These are phyloP conservation scores for Agriopis leucophaearia DNA, from an alignment of 2,888 invertebrate genomes.

Conservation along the genomic window DNA sequence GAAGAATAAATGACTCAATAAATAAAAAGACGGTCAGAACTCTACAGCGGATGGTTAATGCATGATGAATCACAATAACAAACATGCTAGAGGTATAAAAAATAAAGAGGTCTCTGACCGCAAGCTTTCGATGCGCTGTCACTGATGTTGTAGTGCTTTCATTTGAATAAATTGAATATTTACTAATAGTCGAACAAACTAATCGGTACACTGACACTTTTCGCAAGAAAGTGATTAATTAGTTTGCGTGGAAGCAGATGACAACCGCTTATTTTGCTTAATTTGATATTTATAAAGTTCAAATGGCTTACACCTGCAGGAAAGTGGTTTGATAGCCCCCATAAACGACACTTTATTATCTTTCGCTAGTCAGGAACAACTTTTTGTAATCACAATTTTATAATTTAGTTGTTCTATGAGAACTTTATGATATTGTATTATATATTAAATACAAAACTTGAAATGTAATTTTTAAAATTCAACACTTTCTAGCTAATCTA, in stretches of 20 bases:
- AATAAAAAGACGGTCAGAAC: slow-evolving; percentile 45
- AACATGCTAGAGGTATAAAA: slow-evolving; percentile 47
- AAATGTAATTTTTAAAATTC: too few species aligned
- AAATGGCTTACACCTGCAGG: slow-evolving; percentile 36
- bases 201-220: slow-evolving; percentile 41
- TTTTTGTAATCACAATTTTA: neutral
- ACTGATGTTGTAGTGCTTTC: slow-evolving; percentile 46
- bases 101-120: slow-evolving; percentile 56
- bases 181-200: slow-evolving; percentile 33
- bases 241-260: slow-evolving; percentile 28
- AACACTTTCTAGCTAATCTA: too few species aligned
- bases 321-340: slow-evolving; percentile 24
- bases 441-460: neutral
- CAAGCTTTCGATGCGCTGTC: slow-evolving; percentile 49
- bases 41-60: slow-evolving; percentile 49
- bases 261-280: slow-evolving; percentile 29
- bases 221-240: slow-evolving; percentile 31
- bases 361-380: neutral
- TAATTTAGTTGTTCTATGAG: neutral
- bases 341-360: neutral
- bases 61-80: slow-evolving; percentile 56
- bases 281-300: slow-evolving; percentile 34
- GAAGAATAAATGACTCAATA: slow-evolving; percentile 47
- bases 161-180: slow-evolving; percentile 47
- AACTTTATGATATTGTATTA: neutral